These are phyloP conservation scores for Myiopsitta monachus DNA, from an alignment of 2,113 vertebrate genomes.

Conservation along the genomic window DNA sequence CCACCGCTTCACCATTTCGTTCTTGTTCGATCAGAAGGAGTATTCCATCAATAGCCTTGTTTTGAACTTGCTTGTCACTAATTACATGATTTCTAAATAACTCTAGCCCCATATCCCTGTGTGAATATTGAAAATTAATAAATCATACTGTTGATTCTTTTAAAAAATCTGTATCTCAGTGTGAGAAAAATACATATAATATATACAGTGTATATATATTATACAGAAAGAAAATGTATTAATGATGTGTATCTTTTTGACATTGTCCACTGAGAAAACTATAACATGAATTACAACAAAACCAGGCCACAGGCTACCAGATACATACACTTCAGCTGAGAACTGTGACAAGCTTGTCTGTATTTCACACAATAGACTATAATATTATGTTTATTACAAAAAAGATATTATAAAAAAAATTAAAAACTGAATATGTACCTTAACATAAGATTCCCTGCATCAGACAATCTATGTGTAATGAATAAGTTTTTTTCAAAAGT, in stretches of 20 bases:
- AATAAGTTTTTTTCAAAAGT: neutral
- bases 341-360: neutral
- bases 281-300: neutral
- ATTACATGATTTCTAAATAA: constrained; percentile 80
- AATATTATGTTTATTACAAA: neutral
- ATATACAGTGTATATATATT: neutral
- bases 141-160: neutral
- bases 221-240: neutral
- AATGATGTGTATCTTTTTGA: neutral
- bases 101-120: constrained; percentile 84
- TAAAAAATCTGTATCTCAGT: neutral
- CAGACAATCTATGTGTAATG: neutral
- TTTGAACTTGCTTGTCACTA: constrained; percentile 79
- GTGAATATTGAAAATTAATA: neutral
- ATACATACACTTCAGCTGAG: neutral
- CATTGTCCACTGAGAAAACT: neutral
- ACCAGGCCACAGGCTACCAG: neutral
- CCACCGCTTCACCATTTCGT: constrained; percentile 78
- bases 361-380: neutral
- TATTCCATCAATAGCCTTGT: constrained; percentile 79
- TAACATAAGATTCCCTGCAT: neutral
- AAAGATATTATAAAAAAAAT: neutral
- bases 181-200: neutral
- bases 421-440: neutral
- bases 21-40: constrained; percentile 76